Evolutionary conservation across 2,113 vertebrate genomes (phyloP).

Genomic region (Atractosteus spatula): DNA sequence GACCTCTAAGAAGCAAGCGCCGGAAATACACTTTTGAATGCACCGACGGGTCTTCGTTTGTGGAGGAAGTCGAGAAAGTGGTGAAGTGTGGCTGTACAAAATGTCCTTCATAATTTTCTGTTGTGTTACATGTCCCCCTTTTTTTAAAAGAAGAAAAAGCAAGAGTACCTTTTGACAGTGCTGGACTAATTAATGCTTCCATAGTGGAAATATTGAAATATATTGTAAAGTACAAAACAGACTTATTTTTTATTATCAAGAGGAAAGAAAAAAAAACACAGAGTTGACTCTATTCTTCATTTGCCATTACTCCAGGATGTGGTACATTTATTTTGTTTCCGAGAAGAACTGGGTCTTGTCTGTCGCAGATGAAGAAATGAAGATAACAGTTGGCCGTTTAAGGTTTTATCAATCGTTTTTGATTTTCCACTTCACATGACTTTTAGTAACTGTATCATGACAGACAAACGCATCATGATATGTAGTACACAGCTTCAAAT

Average conservation of each 20-base stretch:
- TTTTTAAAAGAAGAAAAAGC: constrained; percentile 45
- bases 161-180: constrained; percentile 68
- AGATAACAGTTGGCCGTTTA: constrained; percentile 26
- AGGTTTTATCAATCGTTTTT: not conserved
- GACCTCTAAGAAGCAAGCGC: constrained; percentile 88
- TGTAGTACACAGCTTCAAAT: not conserved
- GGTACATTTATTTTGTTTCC: constrained; percentile 21
- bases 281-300: constrained; percentile 74
- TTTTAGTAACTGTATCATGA: not conserved
- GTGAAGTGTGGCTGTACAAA: constrained; percentile 92
- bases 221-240: constrained; percentile 99
- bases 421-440: not conserved
- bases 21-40: constrained; percentile 98
- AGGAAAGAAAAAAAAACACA: constrained; percentile 71
- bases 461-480: not conserved
- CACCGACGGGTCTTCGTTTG: constrained; percentile 94
- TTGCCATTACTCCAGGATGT: constrained; percentile 51
- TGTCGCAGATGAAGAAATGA: constrained; percentile 27
- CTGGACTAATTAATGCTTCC: constrained; percentile 88
- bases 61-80: constrained; percentile 96
- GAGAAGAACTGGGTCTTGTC: constrained; percentile 21
- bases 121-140: constrained; percentile 27
- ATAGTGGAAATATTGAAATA: constrained; percentile 95
- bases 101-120: constrained; percentile 77
- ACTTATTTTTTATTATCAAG: constrained; percentile 99